Base-by-base conservation (phyloP, 30 jellyfish, hydroid and myxozoan genomes). In the Hydractinia echinata region DNA sequence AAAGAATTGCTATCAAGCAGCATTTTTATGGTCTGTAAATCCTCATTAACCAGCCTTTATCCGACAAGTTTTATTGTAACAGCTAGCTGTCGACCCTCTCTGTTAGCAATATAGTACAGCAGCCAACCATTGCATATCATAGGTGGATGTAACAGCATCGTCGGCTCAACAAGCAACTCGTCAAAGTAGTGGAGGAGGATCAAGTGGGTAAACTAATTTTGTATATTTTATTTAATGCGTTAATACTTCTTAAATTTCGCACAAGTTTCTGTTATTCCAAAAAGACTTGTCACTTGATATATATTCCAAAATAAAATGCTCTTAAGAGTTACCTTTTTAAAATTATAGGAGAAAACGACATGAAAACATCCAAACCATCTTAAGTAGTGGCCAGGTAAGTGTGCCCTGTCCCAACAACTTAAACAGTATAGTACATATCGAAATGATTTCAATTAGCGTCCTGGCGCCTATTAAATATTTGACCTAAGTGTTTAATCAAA, bases 321-420 rank as follows among this genome's bases (percentile, higher is more conserved):
- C 18, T 51, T 6, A 64, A 7, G 19, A 13, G 39, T 64, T 44
- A 64, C 2, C 39, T 79, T 55, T 70, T 51, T 44, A 8, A 53
- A 54, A 79, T 79, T 81, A 21, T 11, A 87, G 99, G 85, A 76
- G 99, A 58, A 94, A 94, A 67, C 91, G 86, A 54, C 96, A 95
- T 44, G 95, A 92, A 82, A 95, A 86, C 62, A 70, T 94, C 51
- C 93, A 88, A 68, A 83, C 83, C 49, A 94, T 94, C 13, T 79
- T 94, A 5, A 79, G 96, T 8, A 88, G 96, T 78, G 99, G 96
- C 49, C 95, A 94, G 80, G 99, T 94, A 67, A 5, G 54, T 19
- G n/a, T 6, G 14, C 10, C 10, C 15, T 49, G 9, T 61, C 0
- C 71, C 72, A 30, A 30, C 44, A 30, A 30, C 44, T 30, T 2